Base-by-base conservation (phyloP, 2,888 invertebrate genomes). In the Lasius platythorax region DNA sequence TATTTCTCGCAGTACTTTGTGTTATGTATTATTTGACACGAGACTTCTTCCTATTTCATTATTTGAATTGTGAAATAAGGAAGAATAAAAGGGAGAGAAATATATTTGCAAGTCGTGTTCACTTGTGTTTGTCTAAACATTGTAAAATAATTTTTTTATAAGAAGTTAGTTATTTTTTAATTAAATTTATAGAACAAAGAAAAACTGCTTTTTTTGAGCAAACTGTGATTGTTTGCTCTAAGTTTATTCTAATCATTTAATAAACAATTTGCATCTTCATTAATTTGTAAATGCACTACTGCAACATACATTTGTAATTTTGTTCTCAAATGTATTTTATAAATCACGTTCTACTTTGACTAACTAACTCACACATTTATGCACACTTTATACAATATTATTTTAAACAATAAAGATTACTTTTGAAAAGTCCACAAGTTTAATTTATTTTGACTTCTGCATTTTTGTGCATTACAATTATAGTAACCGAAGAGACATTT, bases 401-500 rank as follows among this genome's bases (percentile, higher is more conserved):
- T 79, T 12, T 33, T n/a, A 8, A 50, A 33, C 46, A 75, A 23
- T 23, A 23, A 75, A n/a, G 33, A 8, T 64, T 66, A 28, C 3
- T 37, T 76, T 53, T 15, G 8, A 37, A 30, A 46, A 11, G 1
- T 9, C 9, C 28, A 12, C 30, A 28, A 46, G 18, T 18, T 15
- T 72, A 11, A 23, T 85, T 56, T 50, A 30, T 5, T n/a, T 79
- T n/a, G 8, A 63, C 43, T 56, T 12, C 12, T 68, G 18, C 4
- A 46, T 18, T 58, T 15, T 30, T 33, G 18, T 15, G 15, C 23
- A 28, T 56, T 30, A 66, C 70, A 15, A 78, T 37, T 82, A 50
- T 23, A 79, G 83, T 82, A 87, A 91, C 91, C 87, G 90, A 88
- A 91, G 83, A 91, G 23, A 79, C 40, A 84, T 46, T 79, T 84